These are phyloP conservation scores for Kobus ellipsiprymnus DNA, from an alignment of 2,113 vertebrate species.

Conservation along the genomic window DNA sequence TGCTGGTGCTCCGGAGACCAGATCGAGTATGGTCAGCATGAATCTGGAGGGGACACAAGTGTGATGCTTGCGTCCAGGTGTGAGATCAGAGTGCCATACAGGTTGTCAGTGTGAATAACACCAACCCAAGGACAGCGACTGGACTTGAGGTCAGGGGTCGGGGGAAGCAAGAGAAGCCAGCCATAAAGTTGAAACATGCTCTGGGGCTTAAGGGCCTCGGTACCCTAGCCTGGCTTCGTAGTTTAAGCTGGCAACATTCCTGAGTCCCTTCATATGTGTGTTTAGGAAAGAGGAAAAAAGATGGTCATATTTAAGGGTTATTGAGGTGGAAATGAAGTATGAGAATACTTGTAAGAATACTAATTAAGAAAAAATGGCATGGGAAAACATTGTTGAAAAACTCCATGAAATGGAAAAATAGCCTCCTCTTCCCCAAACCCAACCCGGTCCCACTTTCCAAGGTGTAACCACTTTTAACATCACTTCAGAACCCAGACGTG, in stretches of 20 bases:
- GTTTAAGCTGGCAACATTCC: background rate
- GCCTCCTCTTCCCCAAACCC: background rate
- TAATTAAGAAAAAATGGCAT: background rate
- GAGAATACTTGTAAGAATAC: background rate
- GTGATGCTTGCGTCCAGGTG: background rate
- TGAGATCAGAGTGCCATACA: background rate
- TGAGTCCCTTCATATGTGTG: background rate
- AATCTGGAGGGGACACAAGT: background rate
- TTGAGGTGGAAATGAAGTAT: background rate
- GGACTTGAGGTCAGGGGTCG: background rate
- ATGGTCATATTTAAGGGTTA: background rate
- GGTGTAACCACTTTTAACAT: background rate
- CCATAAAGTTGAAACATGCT: background rate
- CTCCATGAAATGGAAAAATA: background rate
- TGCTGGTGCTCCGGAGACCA: background rate
- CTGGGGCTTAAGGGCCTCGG: background rate
- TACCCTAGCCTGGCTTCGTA: background rate
- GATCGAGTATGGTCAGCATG: background rate
- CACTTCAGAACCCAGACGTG: background rate
- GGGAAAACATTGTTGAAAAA: background rate
- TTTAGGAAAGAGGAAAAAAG: background rate
- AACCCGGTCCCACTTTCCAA: background rate
- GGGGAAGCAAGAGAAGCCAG: background rate
- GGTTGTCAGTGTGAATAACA: background rate
- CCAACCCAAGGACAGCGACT: background rate